These are phyloP conservation scores for Schizopygopsis pylzovi DNA, from an alignment of 2,797 vertebrate species.

Conservation along the genomic window DNA sequence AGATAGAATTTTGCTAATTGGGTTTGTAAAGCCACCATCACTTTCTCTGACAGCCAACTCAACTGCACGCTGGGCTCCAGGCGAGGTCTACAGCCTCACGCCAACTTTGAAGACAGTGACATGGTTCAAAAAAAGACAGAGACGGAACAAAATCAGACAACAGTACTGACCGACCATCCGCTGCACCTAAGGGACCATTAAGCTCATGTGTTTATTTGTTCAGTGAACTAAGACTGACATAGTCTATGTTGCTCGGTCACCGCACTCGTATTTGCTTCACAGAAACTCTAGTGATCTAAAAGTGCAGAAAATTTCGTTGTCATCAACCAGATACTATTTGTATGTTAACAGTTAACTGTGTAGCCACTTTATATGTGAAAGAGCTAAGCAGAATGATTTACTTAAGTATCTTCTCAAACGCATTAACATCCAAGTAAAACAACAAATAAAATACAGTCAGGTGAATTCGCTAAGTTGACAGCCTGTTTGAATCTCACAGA, in stretches of 20 bases:
- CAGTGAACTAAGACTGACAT: slow-evolving; percentile 8
- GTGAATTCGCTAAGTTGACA: background rate
- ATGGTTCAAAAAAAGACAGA: slow-evolving; percentile 63
- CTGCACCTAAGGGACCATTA: slow-evolving; percentile 63
- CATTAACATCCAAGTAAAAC: slow-evolving; percentile 19
- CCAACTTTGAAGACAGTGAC: slow-evolving; percentile 72
- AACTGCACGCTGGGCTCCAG: slow-evolving; percentile 74
- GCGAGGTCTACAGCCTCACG: slow-evolving; percentile 75
- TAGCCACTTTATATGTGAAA: background rate
- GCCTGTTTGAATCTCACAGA: slow-evolving; percentile 30
- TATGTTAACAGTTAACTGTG: background rate
- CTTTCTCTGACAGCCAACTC: slow-evolving; percentile 74
- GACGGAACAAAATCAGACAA: slow-evolving; percentile 67
- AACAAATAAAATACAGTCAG: slow-evolving; percentile 13
- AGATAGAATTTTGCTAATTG: slow-evolving; percentile 83
- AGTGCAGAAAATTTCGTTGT: background rate
- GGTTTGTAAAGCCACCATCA: slow-evolving; percentile 76
- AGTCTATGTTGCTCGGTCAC: background rate
- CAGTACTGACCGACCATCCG: slow-evolving; percentile 55
- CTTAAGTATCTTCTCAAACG: background rate
- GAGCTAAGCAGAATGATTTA: background rate
- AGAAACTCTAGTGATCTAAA: slow-evolving; percentile 35
- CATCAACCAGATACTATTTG: background rate
- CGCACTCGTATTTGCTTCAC: background rate
- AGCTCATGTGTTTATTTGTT: slow-evolving; percentile 55